Evolutionary conservation across 2,797 vertebrate genomes (phyloP).

Genomic region (Helicolenus hilgendorfi): DNA sequence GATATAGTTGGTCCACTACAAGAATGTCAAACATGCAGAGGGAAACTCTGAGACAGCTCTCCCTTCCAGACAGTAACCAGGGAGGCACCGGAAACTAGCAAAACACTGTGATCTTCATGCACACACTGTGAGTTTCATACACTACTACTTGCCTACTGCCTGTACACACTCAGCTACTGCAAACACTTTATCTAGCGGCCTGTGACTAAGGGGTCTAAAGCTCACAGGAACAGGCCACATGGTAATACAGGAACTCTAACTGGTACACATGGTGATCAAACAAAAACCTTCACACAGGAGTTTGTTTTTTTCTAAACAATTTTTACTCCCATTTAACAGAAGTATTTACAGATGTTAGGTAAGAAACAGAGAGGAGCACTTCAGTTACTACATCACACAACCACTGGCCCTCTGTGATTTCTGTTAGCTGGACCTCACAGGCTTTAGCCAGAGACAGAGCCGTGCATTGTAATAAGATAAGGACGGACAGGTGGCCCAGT

Average conservation of each 20-base stretch:
- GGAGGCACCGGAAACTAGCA: constrained; percentile 48
- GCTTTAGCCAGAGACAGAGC: constrained; percentile 74
- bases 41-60: constrained; percentile 34
- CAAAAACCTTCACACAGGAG: background rate
- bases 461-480: constrained; percentile 85
- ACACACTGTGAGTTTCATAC: constrained; percentile 37
- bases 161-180: background rate
- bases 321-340: background rate
- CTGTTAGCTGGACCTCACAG: constrained; percentile 41
- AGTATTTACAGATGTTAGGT: background rate
- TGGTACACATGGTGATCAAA: background rate
- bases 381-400: background rate
- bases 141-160: background rate
- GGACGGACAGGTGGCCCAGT: constrained; percentile 85
- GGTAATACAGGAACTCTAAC: background rate
- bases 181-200: constrained; percentile 7
- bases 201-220: background rate
- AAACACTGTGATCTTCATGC: constrained; percentile 35
- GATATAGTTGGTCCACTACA: constrained; percentile 23
- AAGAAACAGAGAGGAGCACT: background rate
- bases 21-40: constrained; percentile 57
- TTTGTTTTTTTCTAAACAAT: background rate
- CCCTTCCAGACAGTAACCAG: constrained; percentile 19
- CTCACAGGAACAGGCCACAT: constrained; percentile 3
- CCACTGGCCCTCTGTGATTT: constrained; percentile 45